Evolutionary conservation across 2,113 vertebrate genomes (phyloP), one percentile per base, ranked within the genome.

Genomic region (Panurus biarmicus): DNA sequence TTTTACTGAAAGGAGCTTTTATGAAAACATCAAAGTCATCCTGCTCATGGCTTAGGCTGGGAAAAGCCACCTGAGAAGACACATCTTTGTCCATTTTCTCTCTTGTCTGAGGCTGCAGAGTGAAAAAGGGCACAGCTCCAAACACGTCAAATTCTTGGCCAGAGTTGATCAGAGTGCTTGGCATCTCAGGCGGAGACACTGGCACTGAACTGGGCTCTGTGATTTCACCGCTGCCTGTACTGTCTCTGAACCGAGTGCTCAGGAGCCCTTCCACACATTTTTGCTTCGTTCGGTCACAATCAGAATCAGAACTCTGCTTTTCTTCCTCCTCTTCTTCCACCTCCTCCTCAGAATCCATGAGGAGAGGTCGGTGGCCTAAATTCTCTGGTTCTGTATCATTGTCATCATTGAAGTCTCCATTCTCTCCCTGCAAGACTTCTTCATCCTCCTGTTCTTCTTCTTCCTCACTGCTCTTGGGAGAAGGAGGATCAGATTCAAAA

Each of bases 291-390:
- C 92, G 97, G 31, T 98, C 98, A 19, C 78, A 97, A 44, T 99
- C 99, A 0, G 99, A 99, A 85, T 99, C 99, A 0, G 99, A 99
- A 94, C 99, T 99, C 53, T 97, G 98, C 66, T 98, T 99, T 61
- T 99, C 98, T 12, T 98, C 98, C 33, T 98, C 97, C 9, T 99
- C 99, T 19, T 98, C 98, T 42, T 98, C 98, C 8, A 96, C 97
- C 47, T 99, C 99, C 13, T 99, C 99, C 57, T 99, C 99, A 2
- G 99, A 99, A 96, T 99, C 99, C 98, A 99, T 99, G 69, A 99
- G 98, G 57, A 99, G 97, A 40, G 99, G 99, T 31, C 98, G 97
- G 71, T 99, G 99, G n/a, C 99, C 99, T 50, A 99, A 89, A 25
- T 98, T 98, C 95, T 99, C 99, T 0, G 98, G 98, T 79, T 99